Conservation (phyloP, 2,888 invertebrate genomes). For the Drosophila parthenogenetica region DNA sequence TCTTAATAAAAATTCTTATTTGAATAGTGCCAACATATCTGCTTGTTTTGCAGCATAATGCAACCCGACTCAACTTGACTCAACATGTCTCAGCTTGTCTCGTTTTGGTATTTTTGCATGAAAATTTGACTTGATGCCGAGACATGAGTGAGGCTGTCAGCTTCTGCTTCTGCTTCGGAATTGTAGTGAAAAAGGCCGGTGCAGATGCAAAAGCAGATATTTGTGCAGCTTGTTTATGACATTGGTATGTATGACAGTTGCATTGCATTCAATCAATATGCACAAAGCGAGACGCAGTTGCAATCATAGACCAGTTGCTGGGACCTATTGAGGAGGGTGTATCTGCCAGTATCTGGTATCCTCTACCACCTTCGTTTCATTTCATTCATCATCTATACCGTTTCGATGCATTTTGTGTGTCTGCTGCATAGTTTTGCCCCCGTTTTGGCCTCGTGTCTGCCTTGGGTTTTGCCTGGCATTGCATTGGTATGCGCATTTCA, state of each 20-base stretch:
- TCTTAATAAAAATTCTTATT: background rate
- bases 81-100: slow-evolving; percentile 14
- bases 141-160: slow-evolving; percentile 17
- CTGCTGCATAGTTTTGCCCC: slow-evolving; percentile 4
- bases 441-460: background rate
- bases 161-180: background rate
- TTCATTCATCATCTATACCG: slow-evolving; percentile 16
- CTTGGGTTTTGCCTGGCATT: slow-evolving; percentile 10
- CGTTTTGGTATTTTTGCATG: slow-evolving; percentile 51
- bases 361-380: background rate
- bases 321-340: background rate
- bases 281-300: slow-evolving; percentile 36
- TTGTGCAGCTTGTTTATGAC: slow-evolving; percentile 60
- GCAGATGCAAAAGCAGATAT: slow-evolving; percentile 10
- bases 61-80: slow-evolving; percentile 14
- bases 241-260: slow-evolving; percentile 70
- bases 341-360: background rate
- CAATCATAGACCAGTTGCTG: slow-evolving; percentile 25
- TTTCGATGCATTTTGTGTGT: slow-evolving; percentile 54
- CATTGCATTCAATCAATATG: slow-evolving; percentile 69
- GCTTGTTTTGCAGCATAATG: slow-evolving; percentile 9
- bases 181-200: slow-evolving; percentile 12
- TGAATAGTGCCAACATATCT: slow-evolving; percentile 9
- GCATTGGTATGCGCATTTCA: slow-evolving; percentile 46
- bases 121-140: slow-evolving; percentile 34